Conservation (phyloP, 2,113 vertebrate genomes). For the Tupaia chinensis region DNA sequence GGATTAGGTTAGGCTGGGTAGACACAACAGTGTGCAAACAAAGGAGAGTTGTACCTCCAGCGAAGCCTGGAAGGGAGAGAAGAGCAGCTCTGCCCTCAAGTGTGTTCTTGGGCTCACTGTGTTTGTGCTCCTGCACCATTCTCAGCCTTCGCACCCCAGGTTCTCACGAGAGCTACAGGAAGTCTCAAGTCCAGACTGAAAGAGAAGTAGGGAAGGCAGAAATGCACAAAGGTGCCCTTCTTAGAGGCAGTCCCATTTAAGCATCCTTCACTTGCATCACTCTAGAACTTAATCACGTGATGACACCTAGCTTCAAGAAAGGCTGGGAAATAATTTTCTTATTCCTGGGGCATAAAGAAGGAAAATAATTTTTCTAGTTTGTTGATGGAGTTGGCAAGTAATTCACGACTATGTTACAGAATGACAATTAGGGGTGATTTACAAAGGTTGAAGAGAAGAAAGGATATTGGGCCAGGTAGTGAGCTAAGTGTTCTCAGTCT, state of each 20-base stretch:
- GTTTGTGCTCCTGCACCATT: background rate
- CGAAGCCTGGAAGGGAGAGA: background rate
- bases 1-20: background rate
- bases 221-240: background rate
- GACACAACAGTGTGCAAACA: background rate
- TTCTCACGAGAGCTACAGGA: background rate
- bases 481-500: background rate
- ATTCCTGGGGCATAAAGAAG: background rate
- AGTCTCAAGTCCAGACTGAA: background rate
- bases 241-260: background rate
- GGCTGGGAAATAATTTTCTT: background rate
- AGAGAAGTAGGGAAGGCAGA: background rate
- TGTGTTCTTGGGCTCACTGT: background rate
- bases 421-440: background rate
- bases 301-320: background rate
- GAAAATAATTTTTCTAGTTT: background rate
- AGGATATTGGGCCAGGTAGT: background rate
- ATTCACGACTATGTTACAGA: background rate
- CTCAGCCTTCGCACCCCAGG: background rate
- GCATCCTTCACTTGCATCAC: background rate
- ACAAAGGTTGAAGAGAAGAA: background rate
- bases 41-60: background rate
- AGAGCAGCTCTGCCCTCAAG: background rate
- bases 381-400: background rate
- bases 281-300: background rate